Conservation (phyloP, 2,113 vertebrate species). For the Macaca nemestrina region DNA sequence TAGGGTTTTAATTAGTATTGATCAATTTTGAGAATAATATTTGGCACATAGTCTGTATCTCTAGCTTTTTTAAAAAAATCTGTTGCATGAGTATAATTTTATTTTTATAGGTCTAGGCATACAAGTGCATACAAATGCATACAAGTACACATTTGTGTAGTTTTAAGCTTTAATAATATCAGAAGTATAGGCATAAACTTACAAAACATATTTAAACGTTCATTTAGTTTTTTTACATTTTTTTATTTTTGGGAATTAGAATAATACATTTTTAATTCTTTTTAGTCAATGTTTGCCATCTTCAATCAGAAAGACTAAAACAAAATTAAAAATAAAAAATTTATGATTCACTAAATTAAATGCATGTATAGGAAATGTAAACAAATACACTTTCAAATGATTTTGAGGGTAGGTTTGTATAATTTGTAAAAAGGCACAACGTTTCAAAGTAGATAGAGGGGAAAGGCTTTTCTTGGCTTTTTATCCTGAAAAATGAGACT, state of each 20-base stretch:
- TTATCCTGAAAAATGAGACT: neutral
- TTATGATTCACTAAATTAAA: neutral
- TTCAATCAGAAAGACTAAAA: neutral
- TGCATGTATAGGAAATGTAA: neutral
- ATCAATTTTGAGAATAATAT: neutral
- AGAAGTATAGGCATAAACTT: neutral
- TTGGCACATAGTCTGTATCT: neutral
- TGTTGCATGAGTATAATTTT: neutral
- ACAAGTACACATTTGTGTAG: neutral
- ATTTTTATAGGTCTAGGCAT: neutral
- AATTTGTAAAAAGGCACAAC: neutral
- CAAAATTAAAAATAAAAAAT: slow-evolving; percentile 15
- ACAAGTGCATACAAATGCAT: too few relatives aligned
- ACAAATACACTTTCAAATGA: neutral
- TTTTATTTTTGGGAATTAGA: neutral
- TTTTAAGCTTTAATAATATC: neutral
- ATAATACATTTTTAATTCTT: neutral
- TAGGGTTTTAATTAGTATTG: neutral
- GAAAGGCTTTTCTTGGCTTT: neutral
- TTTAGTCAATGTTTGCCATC: neutral
- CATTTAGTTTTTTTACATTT: neutral
- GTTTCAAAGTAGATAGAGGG: neutral
- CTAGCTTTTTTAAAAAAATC: neutral
- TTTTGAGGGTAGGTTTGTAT: neutral
- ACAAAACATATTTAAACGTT: neutral